Evolutionary conservation across 2,888 invertebrate species (phyloP).

Genomic region (Melieria picta): DNA sequence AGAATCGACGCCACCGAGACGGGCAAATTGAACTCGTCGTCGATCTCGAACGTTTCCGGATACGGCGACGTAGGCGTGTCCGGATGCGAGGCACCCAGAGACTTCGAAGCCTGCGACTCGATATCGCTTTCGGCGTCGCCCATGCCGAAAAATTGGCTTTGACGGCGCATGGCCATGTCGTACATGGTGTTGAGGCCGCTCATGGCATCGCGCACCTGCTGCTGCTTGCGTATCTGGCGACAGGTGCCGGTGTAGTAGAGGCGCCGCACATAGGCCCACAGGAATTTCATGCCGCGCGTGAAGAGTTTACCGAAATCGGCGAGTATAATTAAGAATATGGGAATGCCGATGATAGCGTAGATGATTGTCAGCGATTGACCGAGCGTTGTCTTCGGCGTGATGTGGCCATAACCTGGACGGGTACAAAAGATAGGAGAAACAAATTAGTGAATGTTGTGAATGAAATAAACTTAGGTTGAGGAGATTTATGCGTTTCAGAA

Average conservation of each 20-base stretch:
- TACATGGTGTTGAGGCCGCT: constrained; percentile 84
- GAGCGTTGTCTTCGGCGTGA: constrained; percentile 87
- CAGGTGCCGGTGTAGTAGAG: constrained; percentile 89
- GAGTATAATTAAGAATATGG: constrained; percentile 91
- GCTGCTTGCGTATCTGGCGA: constrained; percentile 78
- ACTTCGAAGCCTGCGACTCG: constrained; percentile 60
- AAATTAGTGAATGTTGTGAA: neutral
- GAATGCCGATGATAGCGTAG: constrained; percentile 95
- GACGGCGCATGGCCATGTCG: constrained; percentile 80
- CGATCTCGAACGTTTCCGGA: constrained; percentile 79
- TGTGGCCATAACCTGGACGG: constrained; percentile 92
- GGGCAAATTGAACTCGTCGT: constrained; percentile 95
- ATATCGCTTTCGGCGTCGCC: constrained; percentile 67
- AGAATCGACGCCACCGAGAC: constrained; percentile 88
- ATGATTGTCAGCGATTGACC: constrained; percentile 90
- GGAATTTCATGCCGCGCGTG: constrained; percentile 87
- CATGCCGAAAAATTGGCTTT: constrained; percentile 74
- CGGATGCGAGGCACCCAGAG: constrained; percentile 56
- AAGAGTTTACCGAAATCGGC: constrained; percentile 96
- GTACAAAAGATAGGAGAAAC: constrained; percentile 13
- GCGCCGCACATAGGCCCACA: constrained; percentile 87
- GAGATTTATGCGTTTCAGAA: too few relatives aligned
- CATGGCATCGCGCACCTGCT: constrained; percentile 83
- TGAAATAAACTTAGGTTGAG: too few relatives aligned
- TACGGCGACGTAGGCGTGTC: constrained; percentile 82